Evolutionary conservation across 2,113 vertebrate genomes (phyloP).

Genomic region (Spheniscus mendiculus): DNA sequence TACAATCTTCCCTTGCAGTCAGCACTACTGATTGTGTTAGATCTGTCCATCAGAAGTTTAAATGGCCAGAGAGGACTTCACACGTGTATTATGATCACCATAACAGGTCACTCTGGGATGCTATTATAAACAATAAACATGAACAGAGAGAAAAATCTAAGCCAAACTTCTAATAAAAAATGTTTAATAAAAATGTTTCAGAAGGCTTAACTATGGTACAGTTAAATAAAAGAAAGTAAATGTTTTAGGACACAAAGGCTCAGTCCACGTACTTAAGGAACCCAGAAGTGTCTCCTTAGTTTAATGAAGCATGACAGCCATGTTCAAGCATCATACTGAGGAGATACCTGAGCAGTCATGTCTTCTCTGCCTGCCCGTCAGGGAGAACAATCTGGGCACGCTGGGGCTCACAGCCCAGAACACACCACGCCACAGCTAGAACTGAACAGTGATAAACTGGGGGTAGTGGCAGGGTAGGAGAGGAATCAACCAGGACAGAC

Average conservation of each 20-base stretch:
- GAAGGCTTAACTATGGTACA: not conserved
- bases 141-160: not conserved
- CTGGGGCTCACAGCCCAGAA: not conserved
- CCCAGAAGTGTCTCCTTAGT: not conserved
- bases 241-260: not conserved
- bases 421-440: not conserved
- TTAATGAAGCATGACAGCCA: not conserved
- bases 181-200: not conserved
- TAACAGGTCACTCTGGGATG: not conserved
- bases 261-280: not conserved
- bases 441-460: not conserved
- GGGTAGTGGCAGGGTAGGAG: not conserved
- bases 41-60: not conserved
- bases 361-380: not conserved
- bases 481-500: not conserved
- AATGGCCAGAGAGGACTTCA: not conserved
- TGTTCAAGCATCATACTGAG: not conserved
- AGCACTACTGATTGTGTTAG: not conserved
- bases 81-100: not conserved
- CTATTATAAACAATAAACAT: not conserved
- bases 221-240: not conserved
- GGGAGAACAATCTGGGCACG: not conserved
- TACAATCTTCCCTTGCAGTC: not conserved
- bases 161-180: not conserved
- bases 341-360: not conserved